Evolutionary conservation across 1,140 invertebrate species (phyloP).

Genomic region (Leptinotarsa texana): DNA sequence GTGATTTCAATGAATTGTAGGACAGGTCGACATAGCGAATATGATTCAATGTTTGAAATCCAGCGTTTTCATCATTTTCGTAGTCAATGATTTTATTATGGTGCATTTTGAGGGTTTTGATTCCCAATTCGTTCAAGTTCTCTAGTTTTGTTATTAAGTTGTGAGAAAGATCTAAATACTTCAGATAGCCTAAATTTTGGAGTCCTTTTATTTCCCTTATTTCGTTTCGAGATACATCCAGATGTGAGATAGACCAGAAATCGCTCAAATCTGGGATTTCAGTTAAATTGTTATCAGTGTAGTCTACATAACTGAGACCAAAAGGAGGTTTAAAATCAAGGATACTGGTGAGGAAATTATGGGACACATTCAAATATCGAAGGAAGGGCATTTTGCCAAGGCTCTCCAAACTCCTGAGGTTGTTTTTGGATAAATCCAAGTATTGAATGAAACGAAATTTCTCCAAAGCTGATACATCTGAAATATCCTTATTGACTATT

Average conservation of each 20-base stretch:
- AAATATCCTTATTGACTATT: conserved; percentile 37
- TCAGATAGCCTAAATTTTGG: conserved; percentile 36
- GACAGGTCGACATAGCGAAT: conserved; percentile 36
- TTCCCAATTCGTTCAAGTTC: conserved; percentile 28
- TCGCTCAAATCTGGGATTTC: conserved; percentile 40
- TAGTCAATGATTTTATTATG: conserved; percentile 23
- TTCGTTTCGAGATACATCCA: conserved; percentile 45
- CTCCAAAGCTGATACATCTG: conserved; percentile 38
- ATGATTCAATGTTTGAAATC: conserved; percentile 35
- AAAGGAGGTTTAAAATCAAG: conserved; percentile 46
- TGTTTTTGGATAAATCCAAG: conserved; percentile 44
- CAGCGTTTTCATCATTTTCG: conserved; percentile 8
- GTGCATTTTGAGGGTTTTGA: conserved; percentile 18
- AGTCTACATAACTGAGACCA: conserved; percentile 44
- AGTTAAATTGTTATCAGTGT: conserved; percentile 40
- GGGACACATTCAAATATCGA: conserved; percentile 47
- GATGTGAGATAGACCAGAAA: conserved; percentile 48
- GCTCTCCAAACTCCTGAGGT: conserved; percentile 35
- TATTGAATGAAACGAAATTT: conserved; percentile 45
- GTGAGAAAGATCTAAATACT: conserved; percentile 33
- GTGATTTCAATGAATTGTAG: conserved; percentile 25
- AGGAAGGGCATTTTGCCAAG: conserved; percentile 41
- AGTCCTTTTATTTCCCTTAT: conserved; percentile 42
- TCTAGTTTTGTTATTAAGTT: conserved; percentile 33
- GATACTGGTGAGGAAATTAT: conserved; percentile 39